phyloP scores from a whole-genome alignment of 2,888 invertebrate genomes.

The Gasteruption jaculator region DNA sequence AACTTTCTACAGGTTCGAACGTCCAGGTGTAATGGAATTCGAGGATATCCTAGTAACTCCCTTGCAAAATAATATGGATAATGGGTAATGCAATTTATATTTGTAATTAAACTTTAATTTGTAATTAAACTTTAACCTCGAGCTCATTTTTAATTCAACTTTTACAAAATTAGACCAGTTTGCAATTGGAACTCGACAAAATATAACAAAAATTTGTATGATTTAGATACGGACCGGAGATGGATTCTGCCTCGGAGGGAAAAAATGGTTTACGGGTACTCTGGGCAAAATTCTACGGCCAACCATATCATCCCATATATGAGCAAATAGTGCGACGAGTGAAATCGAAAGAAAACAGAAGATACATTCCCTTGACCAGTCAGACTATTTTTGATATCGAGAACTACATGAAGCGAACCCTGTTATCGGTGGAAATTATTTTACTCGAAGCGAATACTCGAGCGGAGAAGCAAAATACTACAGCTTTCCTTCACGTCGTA shows the following conservation, averaged over 20 bases:
- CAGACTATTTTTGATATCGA: constrained; percentile 46
- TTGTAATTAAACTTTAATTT: too few relatives aligned
- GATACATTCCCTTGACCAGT: constrained; percentile 36
- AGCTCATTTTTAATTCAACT: too few relatives aligned
- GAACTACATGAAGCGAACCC: constrained; percentile 46
- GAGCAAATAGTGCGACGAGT: constrained; percentile 34
- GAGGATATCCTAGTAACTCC: constrained; percentile 60
- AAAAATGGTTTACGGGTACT: constrained; percentile 32
- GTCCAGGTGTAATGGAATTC: constrained; percentile 58
- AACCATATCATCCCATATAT: constrained; percentile 39
- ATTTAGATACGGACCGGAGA: constrained; percentile 34
- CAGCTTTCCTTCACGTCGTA: constrained; percentile 63
- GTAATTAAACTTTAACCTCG: too few relatives aligned
- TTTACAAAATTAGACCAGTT: too few relatives aligned
- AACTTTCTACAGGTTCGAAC: constrained; percentile 52
- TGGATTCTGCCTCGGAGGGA: constrained; percentile 30
- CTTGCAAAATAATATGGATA: constrained; percentile 54
- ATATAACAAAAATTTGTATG: too few relatives aligned
- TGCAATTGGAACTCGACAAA: neutral
- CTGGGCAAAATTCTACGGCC: constrained; percentile 46
- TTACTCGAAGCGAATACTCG: constrained; percentile 61
- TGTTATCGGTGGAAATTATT: constrained; percentile 57
- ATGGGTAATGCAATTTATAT: constrained; percentile 47
- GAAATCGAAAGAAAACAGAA: constrained; percentile 38
- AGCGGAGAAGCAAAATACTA: constrained; percentile 53